These are phyloP conservation scores for Dryobota labecula DNA, from an alignment of 2,888 invertebrate species.

Conservation along the genomic window DNA sequence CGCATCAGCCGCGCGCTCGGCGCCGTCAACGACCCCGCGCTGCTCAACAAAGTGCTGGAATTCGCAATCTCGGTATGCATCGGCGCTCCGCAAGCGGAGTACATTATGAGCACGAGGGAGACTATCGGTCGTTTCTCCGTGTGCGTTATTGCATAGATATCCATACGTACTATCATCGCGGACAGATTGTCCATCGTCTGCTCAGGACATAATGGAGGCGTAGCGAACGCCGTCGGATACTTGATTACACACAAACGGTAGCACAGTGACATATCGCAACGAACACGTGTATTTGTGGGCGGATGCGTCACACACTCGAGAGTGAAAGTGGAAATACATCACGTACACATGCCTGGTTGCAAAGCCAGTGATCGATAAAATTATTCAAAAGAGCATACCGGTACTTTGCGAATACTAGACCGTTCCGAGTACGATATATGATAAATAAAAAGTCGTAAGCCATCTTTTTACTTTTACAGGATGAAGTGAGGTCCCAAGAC, in stretches of 20 bases:
- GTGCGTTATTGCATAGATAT: not conserved
- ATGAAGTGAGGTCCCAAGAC: slow-evolving; percentile 97
- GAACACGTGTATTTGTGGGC: not conserved
- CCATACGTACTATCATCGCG: no score
- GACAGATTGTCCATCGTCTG: not conserved
- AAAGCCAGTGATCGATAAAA: slow-evolving; percentile 1
- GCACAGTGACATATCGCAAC: slow-evolving; percentile 4
- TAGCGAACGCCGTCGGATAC: not conserved
- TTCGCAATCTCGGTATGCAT: slow-evolving; percentile 94
- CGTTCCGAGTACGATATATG: not conserved
- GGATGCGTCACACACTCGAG: not conserved
- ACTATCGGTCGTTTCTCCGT: not conserved
- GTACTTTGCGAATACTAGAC: not conserved
- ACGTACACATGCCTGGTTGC: not conserved
- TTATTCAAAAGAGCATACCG: slow-evolving; percentile 6
- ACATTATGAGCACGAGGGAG: not conserved
- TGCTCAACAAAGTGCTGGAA: slow-evolving; percentile 94
- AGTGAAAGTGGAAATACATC: slow-evolving; percentile 29
- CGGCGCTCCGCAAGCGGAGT: not conserved
- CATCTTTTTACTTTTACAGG: slow-evolving; percentile 85
- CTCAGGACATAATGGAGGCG: not conserved
- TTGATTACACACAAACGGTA: not conserved
- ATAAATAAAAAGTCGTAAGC: not conserved
- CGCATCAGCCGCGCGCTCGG: slow-evolving; percentile 96
- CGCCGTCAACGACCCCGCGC: slow-evolving; percentile 92